Evolutionary conservation across 1,140 invertebrate species (phyloP), one percentile per base, ranked within the genome.

Genomic region (Acyrthosiphon pisum): DNA sequence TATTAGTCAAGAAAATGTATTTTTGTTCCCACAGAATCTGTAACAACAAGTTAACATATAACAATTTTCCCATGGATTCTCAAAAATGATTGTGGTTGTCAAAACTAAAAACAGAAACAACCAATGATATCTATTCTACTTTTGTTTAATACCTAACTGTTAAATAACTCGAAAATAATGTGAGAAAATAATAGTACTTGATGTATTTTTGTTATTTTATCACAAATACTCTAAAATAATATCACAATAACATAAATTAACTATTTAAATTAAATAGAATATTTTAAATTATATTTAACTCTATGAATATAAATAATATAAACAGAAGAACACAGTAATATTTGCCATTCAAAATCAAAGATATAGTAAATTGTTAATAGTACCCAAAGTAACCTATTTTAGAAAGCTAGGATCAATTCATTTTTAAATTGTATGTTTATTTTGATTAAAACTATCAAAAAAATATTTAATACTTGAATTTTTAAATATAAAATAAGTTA

Each of bases 1-100:
- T 90, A 37, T 50, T 35, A 53, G 89, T 68, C 26, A 68, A 90
- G 89, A 90, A 68, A 68, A 90, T 18, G 1, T 90, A 90, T 44
- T 90, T 90, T 90, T 90, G 50, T 90, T 90, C 89, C 89, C 89
- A 90, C 37, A 90, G 56, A 90, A 90, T 90, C 89, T 90, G 37
- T 90, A 90, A 68, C 86, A 88, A 88, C 26, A 90, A 60, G 89
- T 90, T 60, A 44, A 90, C 37, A 68, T 60, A 18, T 44, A 60
- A 90, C 41, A 11, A 90, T 90, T 90, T 90, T 90, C 89, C 89
- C 89, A 90, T 68, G 56, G 26, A 68, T 60, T 90, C 26, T 68
- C 26, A 68, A 68, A 44, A 90, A 90, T 68, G 23, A 90, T 90
- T 90, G 18, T 68, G 26, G 26, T 90, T 37, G 14, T 90, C 53